Base-by-base conservation (phyloP, 2,888 invertebrate species). In the Zygothrica quintamaculata region DNA sequence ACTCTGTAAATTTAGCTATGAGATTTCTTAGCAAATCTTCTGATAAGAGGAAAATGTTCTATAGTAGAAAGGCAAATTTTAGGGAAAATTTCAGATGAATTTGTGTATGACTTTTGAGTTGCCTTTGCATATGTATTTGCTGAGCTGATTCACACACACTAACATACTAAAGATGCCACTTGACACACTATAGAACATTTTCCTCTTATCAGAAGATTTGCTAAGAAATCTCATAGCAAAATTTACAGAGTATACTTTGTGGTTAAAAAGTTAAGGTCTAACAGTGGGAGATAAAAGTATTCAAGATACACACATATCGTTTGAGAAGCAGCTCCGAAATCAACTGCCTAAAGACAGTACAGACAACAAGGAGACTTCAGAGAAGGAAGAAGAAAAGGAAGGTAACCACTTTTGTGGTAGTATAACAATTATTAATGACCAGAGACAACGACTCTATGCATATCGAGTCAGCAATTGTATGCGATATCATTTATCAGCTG, bases 401-500 rank as follows among this genome's bases (percentile, higher is more conserved):
- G n/a, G n/a, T n/a, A n/a, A n/a, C n/a, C 22, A 40, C 44, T 50
- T 43, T 58, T 61, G 53, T 36, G 2, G 31, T n/a, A 51, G 61
- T 61, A 42, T 47, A 69, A 78, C 79, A 77, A 71, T 89, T 88
- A 88, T 88, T 88, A 88, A 88, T 88, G 88, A 77, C 79, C 84
- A 56, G 29, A 56, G 51, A 36, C 37, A 48, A 50, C 46, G 65
- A 57, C 73, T 79, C 68, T 82, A 75, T 78, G 85, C 77, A 81
- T 64, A 81, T 77, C 79, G 80, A 67, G 88, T 85, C 86, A 71
- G 46, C 55, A 71, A 58, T 51, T 70, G 71, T 68, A 68, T 78
- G 67, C 75, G 74, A 86, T 87, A 88, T 89, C 88, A 88, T 88
- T 88, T 89, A 89, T 88, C 88, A 88, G 84, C 51, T 73, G 70